Evolutionary conservation across 2,888 invertebrate genomes (phyloP).

Genomic region (Papilio gigon): DNA sequence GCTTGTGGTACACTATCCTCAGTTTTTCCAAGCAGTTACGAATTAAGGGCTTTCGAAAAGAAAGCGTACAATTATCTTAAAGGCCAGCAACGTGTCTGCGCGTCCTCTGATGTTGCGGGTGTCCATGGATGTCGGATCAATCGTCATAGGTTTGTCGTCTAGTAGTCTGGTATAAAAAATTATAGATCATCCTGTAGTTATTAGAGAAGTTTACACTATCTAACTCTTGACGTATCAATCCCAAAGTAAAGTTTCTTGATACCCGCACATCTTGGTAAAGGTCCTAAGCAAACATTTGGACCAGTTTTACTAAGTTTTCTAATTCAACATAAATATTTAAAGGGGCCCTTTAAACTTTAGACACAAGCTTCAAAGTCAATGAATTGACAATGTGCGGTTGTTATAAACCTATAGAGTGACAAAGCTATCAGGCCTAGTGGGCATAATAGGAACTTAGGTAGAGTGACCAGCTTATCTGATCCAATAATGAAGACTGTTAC

Average conservation of each 20-base stretch:
- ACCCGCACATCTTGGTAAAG: constrained; percentile 10
- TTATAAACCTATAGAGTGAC: background rate
- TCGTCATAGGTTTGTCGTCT: too few species aligned
- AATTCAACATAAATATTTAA: background rate
- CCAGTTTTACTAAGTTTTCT: background rate
- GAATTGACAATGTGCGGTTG: background rate
- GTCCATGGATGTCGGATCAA: too few species aligned
- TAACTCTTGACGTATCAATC: background rate
- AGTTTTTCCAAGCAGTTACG: too few species aligned
- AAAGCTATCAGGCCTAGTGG: background rate
- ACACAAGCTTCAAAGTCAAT: constrained; percentile 14
- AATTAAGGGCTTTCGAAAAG: too few species aligned
- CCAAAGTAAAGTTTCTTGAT: background rate
- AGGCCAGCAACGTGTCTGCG: too few species aligned
- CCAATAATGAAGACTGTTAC: too few species aligned
- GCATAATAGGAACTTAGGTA: too few species aligned
- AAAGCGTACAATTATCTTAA: too few species aligned
- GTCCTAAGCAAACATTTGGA: constrained; percentile 5
- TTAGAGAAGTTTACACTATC: background rate
- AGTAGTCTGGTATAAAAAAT: background rate
- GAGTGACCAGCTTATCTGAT: too few species aligned
- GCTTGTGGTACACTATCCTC: too few species aligned
- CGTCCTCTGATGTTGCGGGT: too few species aligned
- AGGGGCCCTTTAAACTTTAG: background rate
- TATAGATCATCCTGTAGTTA: background rate